phyloP scores from a whole-genome alignment of 2,113 vertebrate species.

The Oncorhynchus gorbuscha region DNA sequence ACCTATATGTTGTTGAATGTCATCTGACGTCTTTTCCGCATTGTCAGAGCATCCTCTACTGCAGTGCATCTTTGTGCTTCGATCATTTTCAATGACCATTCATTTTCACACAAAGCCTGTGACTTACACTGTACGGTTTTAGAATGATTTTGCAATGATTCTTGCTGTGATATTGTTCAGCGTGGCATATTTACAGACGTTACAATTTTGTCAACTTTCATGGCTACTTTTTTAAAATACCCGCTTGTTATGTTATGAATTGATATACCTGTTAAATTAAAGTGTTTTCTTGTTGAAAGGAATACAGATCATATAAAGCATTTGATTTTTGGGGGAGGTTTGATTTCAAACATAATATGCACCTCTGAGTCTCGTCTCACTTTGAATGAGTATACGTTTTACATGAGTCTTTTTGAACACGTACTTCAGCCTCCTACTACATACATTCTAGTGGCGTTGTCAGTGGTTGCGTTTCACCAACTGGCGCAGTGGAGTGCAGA shows the following conservation, averaged over 20 bases:
- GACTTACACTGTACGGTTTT: too few relatives aligned
- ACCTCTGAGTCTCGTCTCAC: background rate
- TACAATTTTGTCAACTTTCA: too few relatives aligned
- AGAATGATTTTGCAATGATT: too few relatives aligned
- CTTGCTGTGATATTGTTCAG: too few relatives aligned
- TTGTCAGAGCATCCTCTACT: background rate
- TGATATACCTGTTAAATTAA: background rate
- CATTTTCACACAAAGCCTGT: background rate
- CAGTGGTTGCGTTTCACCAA: background rate
- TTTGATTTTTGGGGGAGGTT: background rate
- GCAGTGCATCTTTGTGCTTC: background rate
- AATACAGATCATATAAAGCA: background rate
- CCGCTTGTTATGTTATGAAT: too few relatives aligned
- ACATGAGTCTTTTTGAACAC: too few relatives aligned
- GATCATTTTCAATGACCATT: background rate
- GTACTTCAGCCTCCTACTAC: too few relatives aligned
- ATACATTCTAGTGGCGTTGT: background rate
- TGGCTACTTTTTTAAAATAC: too few relatives aligned
- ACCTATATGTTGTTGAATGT: background rate
- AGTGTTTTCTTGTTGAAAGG: background rate
- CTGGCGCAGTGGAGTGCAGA: constrained; percentile 5
- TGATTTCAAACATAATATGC: background rate
- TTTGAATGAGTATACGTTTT: too few relatives aligned
- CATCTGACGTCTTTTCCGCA: background rate
- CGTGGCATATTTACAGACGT: too few relatives aligned